Base-by-base conservation (phyloP, 2,797 vertebrate species). In the Diplodus sargus region DNA sequence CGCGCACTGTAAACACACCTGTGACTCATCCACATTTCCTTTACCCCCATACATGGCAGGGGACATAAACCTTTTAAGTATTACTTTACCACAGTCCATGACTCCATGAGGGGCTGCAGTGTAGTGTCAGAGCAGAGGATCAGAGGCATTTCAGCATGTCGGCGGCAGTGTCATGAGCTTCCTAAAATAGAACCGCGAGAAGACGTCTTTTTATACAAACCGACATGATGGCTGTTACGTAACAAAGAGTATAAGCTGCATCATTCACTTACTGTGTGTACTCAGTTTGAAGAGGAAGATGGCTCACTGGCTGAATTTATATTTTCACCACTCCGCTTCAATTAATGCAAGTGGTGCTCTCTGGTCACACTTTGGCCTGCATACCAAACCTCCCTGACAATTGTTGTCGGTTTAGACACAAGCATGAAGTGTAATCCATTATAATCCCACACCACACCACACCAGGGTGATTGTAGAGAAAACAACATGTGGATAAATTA, bases 131-230 rank as follows among this genome's bases (percentile, higher is more conserved):
- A 78, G 83, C 63, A 42, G 23, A 11, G 7, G 71, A 79, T 85
- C 72, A 53, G 79, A 81, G 86, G 72, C 66, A 20, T 87, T 84
- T 91, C 76, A 78, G 63, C 76, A 62, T 78, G 81, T 78, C 70
- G 54, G 23, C 70, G 56, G 23, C 79, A 42, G 48, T 69, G 74
- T 82, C 83, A 52, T 80, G 52, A 73, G 52, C 45, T 71, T 87
- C 90, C 61, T 74, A 90, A 92, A 93, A 93, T 94, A 93, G 90
- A 91, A 81, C 42, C 58, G 22, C 73, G 25, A 90, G 85, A 92
- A 89, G 86, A 79, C 28, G n/a, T 88, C 74, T 90, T 90, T 91
- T 89, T 74, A 79, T 92, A 85, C 81, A 91, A 93, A 93, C 89
- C 82, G 86, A 86, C 80, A 67, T 45, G 81, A 85, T 78, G 82